Conservation (phyloP, 2,797 vertebrate species). For the Syndactyla subalaris region DNA sequence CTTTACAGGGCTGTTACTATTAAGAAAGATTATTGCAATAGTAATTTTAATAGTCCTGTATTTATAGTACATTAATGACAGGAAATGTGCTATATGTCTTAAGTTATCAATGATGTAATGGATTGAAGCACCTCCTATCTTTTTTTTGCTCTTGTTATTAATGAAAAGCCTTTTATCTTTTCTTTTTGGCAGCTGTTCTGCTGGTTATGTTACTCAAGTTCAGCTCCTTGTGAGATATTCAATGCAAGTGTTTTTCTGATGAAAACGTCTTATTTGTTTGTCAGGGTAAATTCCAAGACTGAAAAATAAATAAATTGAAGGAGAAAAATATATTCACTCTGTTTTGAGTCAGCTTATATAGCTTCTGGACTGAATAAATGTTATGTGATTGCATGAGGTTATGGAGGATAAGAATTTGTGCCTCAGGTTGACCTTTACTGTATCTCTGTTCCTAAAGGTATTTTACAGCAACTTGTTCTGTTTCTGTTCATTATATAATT, state of each 20-base stretch:
- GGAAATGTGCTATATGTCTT: not conserved
- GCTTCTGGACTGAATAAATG: conserved; percentile 9
- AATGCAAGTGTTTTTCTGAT: not conserved
- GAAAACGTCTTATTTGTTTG: not conserved
- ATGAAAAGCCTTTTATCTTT: not conserved
- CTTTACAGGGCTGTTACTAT: not conserved
- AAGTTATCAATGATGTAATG: not conserved
- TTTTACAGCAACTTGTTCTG: not conserved
- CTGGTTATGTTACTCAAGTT: not conserved
- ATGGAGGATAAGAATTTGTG: not conserved
- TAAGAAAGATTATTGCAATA: not conserved
- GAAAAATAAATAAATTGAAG: not conserved
- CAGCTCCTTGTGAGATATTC: not conserved
- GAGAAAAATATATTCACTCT: not conserved
- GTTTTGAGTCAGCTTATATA: not conserved
- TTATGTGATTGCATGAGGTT: not conserved
- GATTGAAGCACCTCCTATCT: not conserved
- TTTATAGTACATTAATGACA: conserved; percentile 9
- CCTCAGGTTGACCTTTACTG: not conserved
- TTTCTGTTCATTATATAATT: not conserved
- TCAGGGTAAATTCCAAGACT: not conserved
- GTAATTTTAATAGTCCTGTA: not conserved
- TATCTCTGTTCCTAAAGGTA: not conserved
- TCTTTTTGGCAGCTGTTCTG: not conserved
- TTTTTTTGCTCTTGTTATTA: not conserved